Percentiles rank a stretch among this genome's conserved stretches.
Evolutionary conservation across 2,113 vertebrate genomes (phyloP).

Genomic region (Eolophus roseicapilla): DNA sequence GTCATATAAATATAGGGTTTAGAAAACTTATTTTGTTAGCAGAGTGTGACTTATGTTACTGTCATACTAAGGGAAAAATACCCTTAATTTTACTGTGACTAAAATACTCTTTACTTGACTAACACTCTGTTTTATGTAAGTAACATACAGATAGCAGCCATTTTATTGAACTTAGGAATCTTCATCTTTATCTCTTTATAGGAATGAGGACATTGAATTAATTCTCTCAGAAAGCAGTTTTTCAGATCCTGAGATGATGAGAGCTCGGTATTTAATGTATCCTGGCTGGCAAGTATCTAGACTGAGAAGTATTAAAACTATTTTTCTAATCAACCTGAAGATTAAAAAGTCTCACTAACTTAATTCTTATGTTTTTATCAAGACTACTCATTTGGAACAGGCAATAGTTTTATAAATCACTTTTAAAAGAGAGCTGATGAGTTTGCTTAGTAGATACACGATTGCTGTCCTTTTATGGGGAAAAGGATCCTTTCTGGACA

Average conservation of each 20-base stretch:
- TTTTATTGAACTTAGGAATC: neutral
- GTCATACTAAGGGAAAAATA: neutral
- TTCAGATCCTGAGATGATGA: constrained; percentile 85
- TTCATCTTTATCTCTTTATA: constrained; percentile 65
- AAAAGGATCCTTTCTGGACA: neutral
- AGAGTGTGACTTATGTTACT: neutral
- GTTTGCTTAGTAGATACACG: constrained; percentile 1
- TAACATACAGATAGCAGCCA: neutral
- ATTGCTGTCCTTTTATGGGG: neutral
- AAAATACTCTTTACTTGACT: neutral
- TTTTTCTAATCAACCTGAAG: constrained; percentile 44
- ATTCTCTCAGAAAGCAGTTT: constrained; percentile 92
- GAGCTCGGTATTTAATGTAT: constrained; percentile 89
- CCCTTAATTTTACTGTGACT: neutral
- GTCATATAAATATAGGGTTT: neutral
- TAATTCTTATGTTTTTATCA: neutral
- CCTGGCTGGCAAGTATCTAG: constrained; percentile 90
- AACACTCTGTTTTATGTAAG: neutral
- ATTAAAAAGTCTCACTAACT: constrained; percentile 12
- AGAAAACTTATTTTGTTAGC: neutral
- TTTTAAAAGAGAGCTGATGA: constrained; percentile 33
- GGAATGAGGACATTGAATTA: constrained; percentile 90
- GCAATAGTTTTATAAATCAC: constrained; percentile 39
- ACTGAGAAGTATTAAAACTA: constrained; percentile 34
- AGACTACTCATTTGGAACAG: constrained; percentile 29